A percentile compares a stretch with the other conserved stretches of the same genome.
Evolutionary conservation across 2,797 vertebrate genomes (phyloP).

Genomic region (Sebastes vulpes): DNA sequence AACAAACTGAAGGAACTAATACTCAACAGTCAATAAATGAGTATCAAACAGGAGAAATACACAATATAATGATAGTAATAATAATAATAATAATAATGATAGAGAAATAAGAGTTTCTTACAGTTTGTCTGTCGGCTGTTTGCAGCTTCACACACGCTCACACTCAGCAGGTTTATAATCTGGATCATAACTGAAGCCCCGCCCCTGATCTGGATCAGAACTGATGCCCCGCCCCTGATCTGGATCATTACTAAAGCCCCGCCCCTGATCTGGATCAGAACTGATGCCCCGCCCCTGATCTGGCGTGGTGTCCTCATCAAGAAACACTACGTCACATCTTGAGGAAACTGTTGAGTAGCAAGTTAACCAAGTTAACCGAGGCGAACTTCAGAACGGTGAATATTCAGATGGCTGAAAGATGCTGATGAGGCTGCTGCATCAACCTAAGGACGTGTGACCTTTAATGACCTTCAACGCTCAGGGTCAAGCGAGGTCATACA

Average conservation of each 20-base stretch:
- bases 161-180: slow-evolving; percentile 19
- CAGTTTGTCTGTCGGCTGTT: not conserved
- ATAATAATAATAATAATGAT: not conserved
- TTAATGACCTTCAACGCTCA: too few species aligned
- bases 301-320: not conserved
- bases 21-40: not conserved
- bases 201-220: not conserved
- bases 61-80: not conserved
- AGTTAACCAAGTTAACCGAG: not conserved
- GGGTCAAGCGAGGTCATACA: too few species aligned
- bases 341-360: not conserved
- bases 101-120: not conserved
- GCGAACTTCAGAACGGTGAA: too few species aligned
- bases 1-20: not conserved
- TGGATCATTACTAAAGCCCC: not conserved
- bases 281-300: too few species aligned
- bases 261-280: slow-evolving; percentile 3
- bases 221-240: not conserved
- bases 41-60: not conserved
- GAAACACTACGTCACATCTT: not conserved
- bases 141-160: not conserved
- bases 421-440: too few species aligned
- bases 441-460: too few species aligned
- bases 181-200: slow-evolving; percentile 10
- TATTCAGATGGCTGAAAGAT: too few species aligned